phyloP scores from a whole-genome alignment of 2,888 invertebrate species.

The Eupeodes luniger region DNA sequence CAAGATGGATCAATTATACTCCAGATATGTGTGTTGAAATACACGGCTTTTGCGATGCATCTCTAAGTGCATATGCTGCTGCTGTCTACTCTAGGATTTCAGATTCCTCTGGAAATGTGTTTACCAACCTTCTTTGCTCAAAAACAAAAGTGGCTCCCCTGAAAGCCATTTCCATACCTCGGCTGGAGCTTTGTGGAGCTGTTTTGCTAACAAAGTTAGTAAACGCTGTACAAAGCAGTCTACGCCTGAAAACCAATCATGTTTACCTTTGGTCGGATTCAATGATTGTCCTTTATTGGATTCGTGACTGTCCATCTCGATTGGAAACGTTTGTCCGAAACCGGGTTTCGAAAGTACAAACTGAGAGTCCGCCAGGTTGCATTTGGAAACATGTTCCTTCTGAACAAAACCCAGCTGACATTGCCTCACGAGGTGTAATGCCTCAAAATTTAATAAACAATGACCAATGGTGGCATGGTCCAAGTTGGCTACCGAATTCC shows the following conservation, averaged over 20 bases:
- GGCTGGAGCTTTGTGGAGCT: conserved; percentile 35
- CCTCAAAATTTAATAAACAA: conserved; percentile 9
- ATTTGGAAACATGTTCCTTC: conserved; percentile 57
- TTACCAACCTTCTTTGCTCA: conserved; percentile 14
- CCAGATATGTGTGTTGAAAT: conserved; percentile 40
- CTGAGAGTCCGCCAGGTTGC: not conserved
- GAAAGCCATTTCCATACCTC: conserved; percentile 57
- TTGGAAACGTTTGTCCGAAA: conserved; percentile 22
- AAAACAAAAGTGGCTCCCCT: conserved; percentile 50
- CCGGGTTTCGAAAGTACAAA: conserved; percentile 13
- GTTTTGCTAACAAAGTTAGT: conserved; percentile 25
- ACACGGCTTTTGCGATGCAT: conserved; percentile 53
- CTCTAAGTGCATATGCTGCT: conserved; percentile 59
- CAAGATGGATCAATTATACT: conserved; percentile 2
- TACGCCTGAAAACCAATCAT: not conserved
- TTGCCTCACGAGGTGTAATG: conserved; percentile 38
- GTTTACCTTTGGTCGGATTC: conserved; percentile 31
- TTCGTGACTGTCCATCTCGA: not conserved
- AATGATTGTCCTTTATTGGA: conserved; percentile 11
- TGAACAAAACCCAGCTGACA: conserved; percentile 61
- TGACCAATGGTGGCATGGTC: conserved; percentile 19
- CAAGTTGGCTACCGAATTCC: not conserved
- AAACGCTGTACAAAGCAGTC: conserved; percentile 3
- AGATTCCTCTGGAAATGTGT: not conserved
- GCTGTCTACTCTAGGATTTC: conserved; percentile 28